phyloP scores from a whole-genome alignment of 2,797 vertebrate species.

The Eulemur mongoz region DNA sequence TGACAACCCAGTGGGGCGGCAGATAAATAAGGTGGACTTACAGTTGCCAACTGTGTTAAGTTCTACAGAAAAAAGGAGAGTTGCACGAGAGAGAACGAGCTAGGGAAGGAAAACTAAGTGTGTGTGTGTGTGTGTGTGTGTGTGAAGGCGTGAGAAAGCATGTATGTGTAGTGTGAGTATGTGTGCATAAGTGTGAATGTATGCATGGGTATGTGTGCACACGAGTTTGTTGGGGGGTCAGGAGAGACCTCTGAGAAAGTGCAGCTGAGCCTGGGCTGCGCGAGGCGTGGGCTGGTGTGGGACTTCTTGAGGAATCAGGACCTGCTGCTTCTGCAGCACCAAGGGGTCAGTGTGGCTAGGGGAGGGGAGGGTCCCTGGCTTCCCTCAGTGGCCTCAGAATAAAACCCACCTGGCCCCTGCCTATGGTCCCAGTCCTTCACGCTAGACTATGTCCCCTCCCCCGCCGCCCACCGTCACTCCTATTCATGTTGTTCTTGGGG shows the following conservation, averaged over 20 bases:
- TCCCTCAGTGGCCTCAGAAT: background rate
- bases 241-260: background rate
- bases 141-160: background rate
- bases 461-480: background rate
- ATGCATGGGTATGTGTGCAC: background rate
- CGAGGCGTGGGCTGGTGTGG: rapidly evolving
- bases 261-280: background rate
- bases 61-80: background rate
- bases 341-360: rapidly evolving
- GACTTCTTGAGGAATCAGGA: too few relatives aligned
- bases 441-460: background rate
- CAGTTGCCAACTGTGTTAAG: background rate
- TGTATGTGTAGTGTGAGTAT: background rate
- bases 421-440: background rate
- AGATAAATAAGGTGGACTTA: background rate
- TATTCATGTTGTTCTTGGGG: background rate
- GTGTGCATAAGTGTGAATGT: background rate
- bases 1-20: too few relatives aligned
- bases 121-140: background rate
- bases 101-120: background rate
- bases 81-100: background rate
- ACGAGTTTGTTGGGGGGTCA: background rate
- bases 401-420: background rate
- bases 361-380: background rate
- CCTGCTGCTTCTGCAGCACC: background rate